These are phyloP conservation scores for Sepiola atlantica DNA, from an alignment of 2,888 invertebrate genomes.

Conservation along the genomic window DNA sequence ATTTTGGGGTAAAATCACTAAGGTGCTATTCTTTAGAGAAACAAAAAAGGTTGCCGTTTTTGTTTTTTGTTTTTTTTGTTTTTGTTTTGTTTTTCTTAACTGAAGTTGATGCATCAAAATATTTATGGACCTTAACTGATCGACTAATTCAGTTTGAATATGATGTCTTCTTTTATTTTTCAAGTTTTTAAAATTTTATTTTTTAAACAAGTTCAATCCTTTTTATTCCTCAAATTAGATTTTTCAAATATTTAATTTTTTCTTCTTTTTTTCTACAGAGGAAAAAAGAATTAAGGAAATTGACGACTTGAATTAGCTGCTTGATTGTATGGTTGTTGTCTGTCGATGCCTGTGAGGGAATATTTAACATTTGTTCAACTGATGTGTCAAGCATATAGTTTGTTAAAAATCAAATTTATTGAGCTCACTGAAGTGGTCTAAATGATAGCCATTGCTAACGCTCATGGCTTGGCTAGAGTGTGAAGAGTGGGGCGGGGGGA, in stretches of 20 bases:
- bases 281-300: conserved; percentile 32
- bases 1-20: background rate
- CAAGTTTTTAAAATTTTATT: background rate
- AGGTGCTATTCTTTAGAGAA: background rate
- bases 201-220: background rate
- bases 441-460: conserved; percentile 1
- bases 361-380: conserved; percentile 32
- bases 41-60: background rate
- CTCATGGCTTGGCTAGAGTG: background rate
- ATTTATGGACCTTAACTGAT: background rate
- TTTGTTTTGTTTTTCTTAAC: background rate
- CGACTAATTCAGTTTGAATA: background rate
- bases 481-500: background rate
- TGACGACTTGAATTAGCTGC: background rate
- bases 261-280: background rate
- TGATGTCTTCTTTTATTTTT: background rate
- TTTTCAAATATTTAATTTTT: background rate
- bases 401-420: conserved; percentile 32
- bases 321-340: conserved; percentile 20
- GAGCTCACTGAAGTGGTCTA: conserved; percentile 32
- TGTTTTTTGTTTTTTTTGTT: background rate
- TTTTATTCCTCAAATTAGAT: background rate
- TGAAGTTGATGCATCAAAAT: background rate
- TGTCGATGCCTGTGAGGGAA: background rate
- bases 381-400: conserved; percentile 32